Evolutionary conservation across 92 coral and sea anemone species (phyloP).

Genomic region (Epizoanthus ramosus): DNA sequence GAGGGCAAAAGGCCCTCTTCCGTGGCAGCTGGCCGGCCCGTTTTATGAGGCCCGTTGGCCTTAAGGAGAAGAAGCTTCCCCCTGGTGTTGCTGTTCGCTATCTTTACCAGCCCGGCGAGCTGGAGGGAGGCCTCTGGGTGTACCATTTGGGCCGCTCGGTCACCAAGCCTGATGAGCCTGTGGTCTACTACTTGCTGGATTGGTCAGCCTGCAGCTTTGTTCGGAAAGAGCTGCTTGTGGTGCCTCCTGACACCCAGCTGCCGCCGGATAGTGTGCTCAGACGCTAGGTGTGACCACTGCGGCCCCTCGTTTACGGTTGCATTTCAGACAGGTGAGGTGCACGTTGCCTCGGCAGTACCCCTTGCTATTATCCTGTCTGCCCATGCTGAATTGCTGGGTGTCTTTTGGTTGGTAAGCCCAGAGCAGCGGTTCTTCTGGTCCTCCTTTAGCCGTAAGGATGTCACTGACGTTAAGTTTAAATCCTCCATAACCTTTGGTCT

Average conservation of each 20-base stretch:
- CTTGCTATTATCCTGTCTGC: not conserved
- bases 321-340: not conserved
- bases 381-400: not conserved
- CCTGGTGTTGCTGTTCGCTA: not conserved
- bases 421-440: not conserved
- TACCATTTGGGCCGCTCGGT: not conserved
- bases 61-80: too few relatives aligned
- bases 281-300: not conserved
- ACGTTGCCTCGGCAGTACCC: not conserved
- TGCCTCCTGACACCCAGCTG: not conserved
- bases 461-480: not conserved
- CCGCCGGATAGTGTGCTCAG: not conserved
- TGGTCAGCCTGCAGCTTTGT: not conserved
- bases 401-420: not conserved
- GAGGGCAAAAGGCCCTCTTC: too few relatives aligned
- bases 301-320: not conserved
- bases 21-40: too few relatives aligned
- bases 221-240: not conserved
- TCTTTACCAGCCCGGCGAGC: not conserved
- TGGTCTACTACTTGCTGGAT: not conserved
- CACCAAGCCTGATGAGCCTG: not conserved
- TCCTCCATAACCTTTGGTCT: not conserved
- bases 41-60: too few relatives aligned
- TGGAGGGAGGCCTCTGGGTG: not conserved
- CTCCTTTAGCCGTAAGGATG: not conserved